phyloP scores from a whole-genome alignment of 2,888 invertebrate genomes.

The Leptinotarsa rubiginosa region DNA sequence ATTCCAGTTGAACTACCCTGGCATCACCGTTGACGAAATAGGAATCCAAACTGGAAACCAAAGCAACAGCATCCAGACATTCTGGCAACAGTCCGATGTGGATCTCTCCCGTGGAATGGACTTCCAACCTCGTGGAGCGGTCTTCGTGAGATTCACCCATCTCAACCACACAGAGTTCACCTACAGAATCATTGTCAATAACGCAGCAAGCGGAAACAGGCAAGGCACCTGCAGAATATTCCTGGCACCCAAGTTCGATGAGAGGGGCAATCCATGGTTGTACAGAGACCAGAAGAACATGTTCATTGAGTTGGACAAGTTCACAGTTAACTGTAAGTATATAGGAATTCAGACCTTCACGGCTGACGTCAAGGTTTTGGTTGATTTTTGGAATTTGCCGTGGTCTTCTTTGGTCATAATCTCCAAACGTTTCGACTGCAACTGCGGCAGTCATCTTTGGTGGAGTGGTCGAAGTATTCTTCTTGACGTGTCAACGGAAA shows the following conservation, averaged over 20 bases:
- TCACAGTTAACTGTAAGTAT: slow-evolving; percentile 72
- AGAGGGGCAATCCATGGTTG: slow-evolving; percentile 73
- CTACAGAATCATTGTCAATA: slow-evolving; percentile 68
- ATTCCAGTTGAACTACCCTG: slow-evolving; percentile 73
- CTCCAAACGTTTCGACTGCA: too few relatives aligned
- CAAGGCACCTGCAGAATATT: slow-evolving; percentile 78
- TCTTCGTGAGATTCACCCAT: slow-evolving; percentile 75
- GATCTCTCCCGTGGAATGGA: slow-evolving; percentile 85
- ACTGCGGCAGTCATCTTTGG: too few relatives aligned
- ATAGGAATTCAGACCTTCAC: too few relatives aligned
- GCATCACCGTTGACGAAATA: slow-evolving; percentile 72
- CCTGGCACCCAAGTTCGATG: slow-evolving; percentile 76
- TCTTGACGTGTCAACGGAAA: too few relatives aligned
- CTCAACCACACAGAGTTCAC: slow-evolving; percentile 80
- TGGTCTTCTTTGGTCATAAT: too few relatives aligned
- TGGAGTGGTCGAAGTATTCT: too few relatives aligned
- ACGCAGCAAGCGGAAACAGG: slow-evolving; percentile 63
- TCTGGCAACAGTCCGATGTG: slow-evolving; percentile 84
- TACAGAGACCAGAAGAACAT: slow-evolving; percentile 74
- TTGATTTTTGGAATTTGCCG: too few relatives aligned
- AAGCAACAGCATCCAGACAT: slow-evolving; percentile 73
- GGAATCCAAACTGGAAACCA: slow-evolving; percentile 69
- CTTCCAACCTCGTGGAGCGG: slow-evolving; percentile 81
- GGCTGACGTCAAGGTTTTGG: too few relatives aligned
- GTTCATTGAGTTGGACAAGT: slow-evolving; percentile 82